phyloP scores from a whole-genome alignment of 2,888 invertebrate genomes.

The Eristalinus aeneus region DNA sequence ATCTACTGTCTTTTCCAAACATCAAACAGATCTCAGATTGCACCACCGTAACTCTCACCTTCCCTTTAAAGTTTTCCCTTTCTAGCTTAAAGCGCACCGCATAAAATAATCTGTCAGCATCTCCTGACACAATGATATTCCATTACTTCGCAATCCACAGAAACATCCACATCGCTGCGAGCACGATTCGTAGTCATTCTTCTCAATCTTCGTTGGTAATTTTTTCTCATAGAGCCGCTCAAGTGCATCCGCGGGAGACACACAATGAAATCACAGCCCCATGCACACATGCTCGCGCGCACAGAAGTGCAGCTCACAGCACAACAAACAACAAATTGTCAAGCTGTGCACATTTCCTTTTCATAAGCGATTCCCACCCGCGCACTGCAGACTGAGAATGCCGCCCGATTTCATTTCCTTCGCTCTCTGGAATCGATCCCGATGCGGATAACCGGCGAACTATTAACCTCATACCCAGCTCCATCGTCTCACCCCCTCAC shows the following conservation, averaged over 20 bases:
- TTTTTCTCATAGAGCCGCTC: slow-evolving; percentile 23
- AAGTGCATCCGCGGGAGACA: slow-evolving; percentile 29
- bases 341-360: slow-evolving; percentile 67
- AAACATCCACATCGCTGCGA: not conserved
- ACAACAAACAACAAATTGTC: slow-evolving; percentile 57
- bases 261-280: slow-evolving; percentile 11
- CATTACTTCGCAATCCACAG: not conserved
- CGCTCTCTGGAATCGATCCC: slow-evolving; percentile 52
- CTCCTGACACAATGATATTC: not conserved
- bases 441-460: slow-evolving; percentile 63
- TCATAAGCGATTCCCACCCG: slow-evolving; percentile 54
- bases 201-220: not conserved
- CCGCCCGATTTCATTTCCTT: not conserved
- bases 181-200: not conserved
- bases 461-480: slow-evolving; percentile 60
- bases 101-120: not conserved
- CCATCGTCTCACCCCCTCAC: slow-evolving; percentile 19
- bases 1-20: too few species aligned
- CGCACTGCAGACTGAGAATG: not conserved
- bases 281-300: not conserved
- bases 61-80: not conserved
- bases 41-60: not conserved
- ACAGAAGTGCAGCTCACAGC: not conserved
- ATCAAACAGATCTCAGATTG: not conserved
- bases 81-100: not conserved